Base-by-base conservation (phyloP, 2,888 invertebrate genomes). In the Brenthis hecate region DNA sequence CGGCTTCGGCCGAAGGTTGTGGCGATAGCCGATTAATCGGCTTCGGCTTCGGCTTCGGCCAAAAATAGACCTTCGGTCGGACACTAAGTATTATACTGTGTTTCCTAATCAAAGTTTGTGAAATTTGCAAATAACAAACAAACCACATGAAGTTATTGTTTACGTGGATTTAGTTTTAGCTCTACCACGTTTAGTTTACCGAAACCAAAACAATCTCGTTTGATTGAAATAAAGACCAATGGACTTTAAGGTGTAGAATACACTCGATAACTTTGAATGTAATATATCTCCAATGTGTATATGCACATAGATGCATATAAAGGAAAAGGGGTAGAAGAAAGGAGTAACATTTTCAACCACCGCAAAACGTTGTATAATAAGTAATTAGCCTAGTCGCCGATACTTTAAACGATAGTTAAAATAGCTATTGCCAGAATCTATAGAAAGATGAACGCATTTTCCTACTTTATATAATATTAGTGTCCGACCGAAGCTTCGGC, bases 41-140 rank as follows among this genome's bases (percentile, higher is more conserved):
- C n/a, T n/a, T n/a, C n/a, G n/a, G n/a, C n/a, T n/a, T n/a, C n/a
- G n/a, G n/a, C n/a, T n/a, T n/a, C n/a, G n/a, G n/a, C n/a, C n/a
- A n/a, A n/a, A n/a, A n/a, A n/a, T n/a, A n/a, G n/a, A n/a, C n/a
- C n/a, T n/a, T n/a, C n/a, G n/a, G n/a, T n/a, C n/a, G n/a, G n/a
- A n/a, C n/a, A n/a, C n/a, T n/a, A n/a, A 28, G 28, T 28, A 28
- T 28, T 28, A 28, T 28, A 60, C 36, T 43, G 36, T 50, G 28
- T n/a, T 28, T 6, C 11, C 6, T 50, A 60, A 28, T 32, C 50
- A 2, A 50, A 60, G 28, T 16, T 60, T 60, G 50, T 16, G 16
- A 50, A 62, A 53, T 16, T 53, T 53, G 43, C 54, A 51, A 62
- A 54, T 32, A 62, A 54, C 53, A 53, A 62, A 60, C 50, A 60